Conservation (phyloP, 2,888 invertebrate species). For the Siphlonurus alternatus region DNA sequence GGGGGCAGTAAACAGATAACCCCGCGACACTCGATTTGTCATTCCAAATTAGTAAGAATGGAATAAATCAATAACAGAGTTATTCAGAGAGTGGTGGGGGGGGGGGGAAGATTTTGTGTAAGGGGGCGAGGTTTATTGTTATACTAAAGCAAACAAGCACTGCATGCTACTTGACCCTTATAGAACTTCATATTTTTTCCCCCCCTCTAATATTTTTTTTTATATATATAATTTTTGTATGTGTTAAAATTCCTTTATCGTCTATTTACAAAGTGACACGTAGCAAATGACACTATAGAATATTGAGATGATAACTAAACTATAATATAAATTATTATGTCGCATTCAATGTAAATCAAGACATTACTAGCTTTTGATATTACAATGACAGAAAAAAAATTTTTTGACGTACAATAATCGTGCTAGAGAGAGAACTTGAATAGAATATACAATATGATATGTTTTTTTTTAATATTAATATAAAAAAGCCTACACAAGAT, state of each 20-base stretch:
- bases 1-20: no score
- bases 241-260: not conserved
- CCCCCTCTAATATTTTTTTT: not conserved
- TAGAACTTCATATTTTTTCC: not conserved
- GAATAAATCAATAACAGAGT: conserved; percentile 1
- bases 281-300: not conserved
- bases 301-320: not conserved
- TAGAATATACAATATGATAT: not conserved
- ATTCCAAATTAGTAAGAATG: not conserved
- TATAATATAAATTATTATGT: not conserved
- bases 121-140: not conserved
- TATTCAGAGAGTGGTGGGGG: not conserved
- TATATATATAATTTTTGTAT: not conserved
- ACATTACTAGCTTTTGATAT: not conserved
- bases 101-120: not conserved
- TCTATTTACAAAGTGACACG: not conserved
- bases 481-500: not conserved
- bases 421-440: not conserved
- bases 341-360: conserved; percentile 2
- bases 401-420: not conserved
- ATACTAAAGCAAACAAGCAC: not conserved
- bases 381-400: not conserved
- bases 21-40: not conserved
- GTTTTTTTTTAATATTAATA: not conserved
- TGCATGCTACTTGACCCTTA: not conserved